Conservation (phyloP, 2,888 invertebrate genomes). For the Pristionchus exspectatus region DNA sequence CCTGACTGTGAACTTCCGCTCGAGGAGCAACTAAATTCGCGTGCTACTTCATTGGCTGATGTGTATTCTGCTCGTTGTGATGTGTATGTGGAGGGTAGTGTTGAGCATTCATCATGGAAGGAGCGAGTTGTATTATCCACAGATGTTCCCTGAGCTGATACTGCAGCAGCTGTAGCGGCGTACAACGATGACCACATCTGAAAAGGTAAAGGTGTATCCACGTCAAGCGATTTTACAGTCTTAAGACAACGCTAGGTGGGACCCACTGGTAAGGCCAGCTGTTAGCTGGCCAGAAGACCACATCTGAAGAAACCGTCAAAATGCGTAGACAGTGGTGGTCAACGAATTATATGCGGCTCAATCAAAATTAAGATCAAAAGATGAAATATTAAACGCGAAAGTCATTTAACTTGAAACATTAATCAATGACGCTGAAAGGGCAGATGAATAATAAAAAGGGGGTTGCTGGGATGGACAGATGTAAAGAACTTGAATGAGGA, state of each 20-base stretch:
- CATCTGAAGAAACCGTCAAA: no score
- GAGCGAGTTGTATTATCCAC: not conserved
- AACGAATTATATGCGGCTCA: no score
- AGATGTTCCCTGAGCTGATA: not conserved
- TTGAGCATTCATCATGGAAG: not conserved
- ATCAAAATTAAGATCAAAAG: not conserved
- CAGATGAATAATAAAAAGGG: not conserved
- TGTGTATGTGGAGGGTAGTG: not conserved
- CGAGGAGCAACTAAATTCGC: not conserved
- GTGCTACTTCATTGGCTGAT: not conserved
- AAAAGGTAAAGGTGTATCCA: no score
- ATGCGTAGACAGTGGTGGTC: no score
- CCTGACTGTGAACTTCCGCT: not conserved
- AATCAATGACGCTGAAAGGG: no score
- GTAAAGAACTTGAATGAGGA: not conserved
- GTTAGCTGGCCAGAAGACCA: no score
- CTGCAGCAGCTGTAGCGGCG: not conserved
- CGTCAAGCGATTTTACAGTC: no score
- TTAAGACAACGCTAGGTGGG: no score
- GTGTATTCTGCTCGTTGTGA: no score
- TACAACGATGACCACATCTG: conserved; percentile 41
- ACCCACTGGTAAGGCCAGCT: no score
- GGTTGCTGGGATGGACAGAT: not conserved
- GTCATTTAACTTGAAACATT: not conserved
- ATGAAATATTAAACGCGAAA: not conserved